Base-by-base conservation (phyloP, 2,888 invertebrate genomes). In the Rotaria macrura region DNA sequence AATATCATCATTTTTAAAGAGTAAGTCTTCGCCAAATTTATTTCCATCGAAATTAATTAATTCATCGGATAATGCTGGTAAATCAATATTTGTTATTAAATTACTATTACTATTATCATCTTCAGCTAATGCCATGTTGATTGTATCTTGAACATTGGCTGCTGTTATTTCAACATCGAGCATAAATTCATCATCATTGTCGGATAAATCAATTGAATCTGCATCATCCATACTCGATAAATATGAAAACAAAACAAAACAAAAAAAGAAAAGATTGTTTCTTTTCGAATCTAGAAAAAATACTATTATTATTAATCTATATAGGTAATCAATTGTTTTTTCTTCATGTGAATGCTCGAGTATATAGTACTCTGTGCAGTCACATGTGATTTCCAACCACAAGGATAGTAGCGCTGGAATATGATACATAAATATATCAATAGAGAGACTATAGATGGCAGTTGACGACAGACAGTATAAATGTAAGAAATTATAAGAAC, bases 11-110 rank as follows among this genome's bases (percentile, higher is more conserved):
- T 34, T 47, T 38, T 84, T 74, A 5, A 47, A 52, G 3, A 85
- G 65, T 40, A 85, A 49, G 14, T 65, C 65, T 83, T 85, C 40
- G 34, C 79, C 79, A 79, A 79, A 79, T 79, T 79, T 79, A 79
- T 43, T 79, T 43, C 25, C 43, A 43, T 79, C 79, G 6, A 79
- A 79, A n/a, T 79, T 25, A 0, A 43, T 9, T 79, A 79, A 43
- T 79, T 79, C 79, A 14, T 79, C 79, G 4, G 79, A 43, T 43
- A 79, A 9, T 4, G 43, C n/a, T 79, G 40, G 14, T 40, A 79
- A n/a, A 43, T 79, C 79, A n/a, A 43, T n/a, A 40, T 23, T 43
- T 9, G 79, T 10, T 79, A 43, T 25, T 79, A 79, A 79, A 40
- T 25, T 49, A 49, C 49, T 43, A 65, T 29, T 65, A 38, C 17